A percentile compares a stretch with the other conserved stretches of the same genome.
Conservation (phyloP, 2,113 vertebrate genomes). For the Abramis brama region DNA sequence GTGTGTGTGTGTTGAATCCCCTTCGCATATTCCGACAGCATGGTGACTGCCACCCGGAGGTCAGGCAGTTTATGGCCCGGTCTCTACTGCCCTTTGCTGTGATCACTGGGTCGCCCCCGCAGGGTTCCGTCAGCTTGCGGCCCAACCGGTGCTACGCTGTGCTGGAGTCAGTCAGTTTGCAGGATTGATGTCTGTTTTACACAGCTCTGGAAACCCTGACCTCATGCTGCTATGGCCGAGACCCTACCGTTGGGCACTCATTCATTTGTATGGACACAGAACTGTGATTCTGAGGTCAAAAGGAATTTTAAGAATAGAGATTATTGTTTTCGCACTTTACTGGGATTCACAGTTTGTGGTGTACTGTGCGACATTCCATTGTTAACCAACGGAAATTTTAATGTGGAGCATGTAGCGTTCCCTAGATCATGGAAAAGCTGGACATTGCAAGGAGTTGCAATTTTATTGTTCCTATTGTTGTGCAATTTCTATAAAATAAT, state of each 20-base stretch:
- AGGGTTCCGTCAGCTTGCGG: conserved; percentile 51
- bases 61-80: conserved; percentile 53
- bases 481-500: background rate
- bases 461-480: background rate
- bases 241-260: conserved; percentile 38
- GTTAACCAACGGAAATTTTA: background rate
- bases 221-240: conserved; percentile 56
- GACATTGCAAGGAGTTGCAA: background rate
- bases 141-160: conserved; percentile 45
- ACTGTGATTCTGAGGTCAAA: conserved; percentile 40
- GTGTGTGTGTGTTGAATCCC: conserved; percentile 27
- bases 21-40: conserved; percentile 58
- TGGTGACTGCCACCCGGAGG: conserved; percentile 53
- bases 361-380: background rate
- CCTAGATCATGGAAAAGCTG: background rate
- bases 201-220: conserved; percentile 58
- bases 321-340: conserved; percentile 17
- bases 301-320: conserved; percentile 34
- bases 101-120: conserved; percentile 43
- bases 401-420: background rate
- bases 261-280: conserved; percentile 33
- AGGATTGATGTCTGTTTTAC: conserved; percentile 60
- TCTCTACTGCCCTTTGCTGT: conserved; percentile 55
- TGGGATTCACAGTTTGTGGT: conserved; percentile 20
- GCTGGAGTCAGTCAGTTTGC: conserved; percentile 53